A percentile compares a stretch with the other conserved stretches of the same genome.
Conservation (phyloP, 1,140 invertebrate genomes). For the Meloidogyne chitwoodi region DNA sequence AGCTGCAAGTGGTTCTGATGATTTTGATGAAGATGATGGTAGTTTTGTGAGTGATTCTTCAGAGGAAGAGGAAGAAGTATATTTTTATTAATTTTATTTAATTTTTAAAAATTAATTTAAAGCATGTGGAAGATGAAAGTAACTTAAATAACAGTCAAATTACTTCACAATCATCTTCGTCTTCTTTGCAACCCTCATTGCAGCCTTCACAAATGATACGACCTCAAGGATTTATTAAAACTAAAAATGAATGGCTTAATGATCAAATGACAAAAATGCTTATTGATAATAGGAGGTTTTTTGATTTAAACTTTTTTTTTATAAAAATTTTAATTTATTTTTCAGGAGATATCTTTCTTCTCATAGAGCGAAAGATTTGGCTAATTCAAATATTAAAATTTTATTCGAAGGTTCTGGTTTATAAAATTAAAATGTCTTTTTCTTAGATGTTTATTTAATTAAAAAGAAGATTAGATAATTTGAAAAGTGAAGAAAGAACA, state of each 20-base stretch:
- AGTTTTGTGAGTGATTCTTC: not conserved
- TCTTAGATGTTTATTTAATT: not conserved
- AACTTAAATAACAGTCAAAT: not conserved
- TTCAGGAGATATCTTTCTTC: not conserved
- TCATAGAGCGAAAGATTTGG: not conserved
- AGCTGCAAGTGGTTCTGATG: not conserved
- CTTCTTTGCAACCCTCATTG: not conserved
- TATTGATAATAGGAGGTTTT: not conserved
- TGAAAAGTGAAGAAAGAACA: too few relatives aligned
- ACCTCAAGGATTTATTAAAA: not conserved
- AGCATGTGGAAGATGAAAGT: not conserved
- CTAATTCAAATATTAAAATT: not conserved
- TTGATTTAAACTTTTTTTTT: not conserved
- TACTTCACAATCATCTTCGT: not conserved
- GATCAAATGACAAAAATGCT: slow-evolving; percentile 5
- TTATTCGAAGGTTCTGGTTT: not conserved
- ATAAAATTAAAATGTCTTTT: not conserved
- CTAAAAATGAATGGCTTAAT: not conserved
- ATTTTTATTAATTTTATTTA: not conserved
- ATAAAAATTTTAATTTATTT: not conserved
- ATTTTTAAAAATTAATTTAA: not conserved
- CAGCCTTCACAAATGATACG: not conserved
- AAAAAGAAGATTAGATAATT: too few relatives aligned
- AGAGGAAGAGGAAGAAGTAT: not conserved
- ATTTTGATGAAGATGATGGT: not conserved